phyloP scores from a whole-genome alignment of 1,140 invertebrate species.

The Zaprionus camerounensis region DNA sequence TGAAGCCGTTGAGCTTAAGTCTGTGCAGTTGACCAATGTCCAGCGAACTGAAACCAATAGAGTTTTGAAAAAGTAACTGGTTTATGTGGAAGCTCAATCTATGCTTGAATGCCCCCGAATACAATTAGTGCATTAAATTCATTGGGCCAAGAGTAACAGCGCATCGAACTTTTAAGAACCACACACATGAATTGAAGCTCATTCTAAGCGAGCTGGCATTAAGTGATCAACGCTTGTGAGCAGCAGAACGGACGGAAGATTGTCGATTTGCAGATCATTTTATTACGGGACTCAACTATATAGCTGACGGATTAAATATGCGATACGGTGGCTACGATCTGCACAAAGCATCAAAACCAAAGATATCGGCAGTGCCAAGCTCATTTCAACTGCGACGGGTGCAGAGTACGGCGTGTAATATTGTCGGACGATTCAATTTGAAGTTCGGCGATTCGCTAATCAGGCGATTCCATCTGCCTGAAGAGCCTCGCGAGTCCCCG shows the following conservation, averaged over 20 bases:
- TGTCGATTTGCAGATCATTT: background rate
- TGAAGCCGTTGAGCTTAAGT: background rate
- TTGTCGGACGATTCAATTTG: constrained; percentile 68
- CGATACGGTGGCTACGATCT: constrained; percentile 87
- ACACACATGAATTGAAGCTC: constrained; percentile 29
- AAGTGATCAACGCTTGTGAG: constrained; percentile 36
- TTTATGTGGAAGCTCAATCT: background rate
- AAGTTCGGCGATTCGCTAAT: constrained; percentile 62
- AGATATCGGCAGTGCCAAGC: constrained; percentile 49
- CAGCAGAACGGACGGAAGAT: background rate
- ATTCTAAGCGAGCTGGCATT: constrained; percentile 46
- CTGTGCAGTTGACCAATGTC: constrained; percentile 44
- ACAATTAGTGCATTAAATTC: constrained; percentile 76
- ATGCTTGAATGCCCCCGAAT: constrained; percentile 62
- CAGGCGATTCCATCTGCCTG: constrained; percentile 32
- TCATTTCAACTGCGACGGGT: constrained; percentile 67
- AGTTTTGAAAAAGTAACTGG: background rate
- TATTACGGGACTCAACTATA: background rate
- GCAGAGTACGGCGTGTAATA: constrained; percentile 66
- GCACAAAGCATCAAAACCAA: constrained; percentile 85
- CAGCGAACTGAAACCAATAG: constrained; percentile 60
- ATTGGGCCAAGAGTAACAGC: constrained; percentile 35
- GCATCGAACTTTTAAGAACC: constrained; percentile 20
- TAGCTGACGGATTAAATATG: constrained; percentile 74
- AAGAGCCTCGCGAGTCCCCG: constrained; percentile 62